These are phyloP conservation scores for Hypocryptadius cinnamomeus DNA, from an alignment of 2,113 vertebrate genomes.

Conservation along the genomic window DNA sequence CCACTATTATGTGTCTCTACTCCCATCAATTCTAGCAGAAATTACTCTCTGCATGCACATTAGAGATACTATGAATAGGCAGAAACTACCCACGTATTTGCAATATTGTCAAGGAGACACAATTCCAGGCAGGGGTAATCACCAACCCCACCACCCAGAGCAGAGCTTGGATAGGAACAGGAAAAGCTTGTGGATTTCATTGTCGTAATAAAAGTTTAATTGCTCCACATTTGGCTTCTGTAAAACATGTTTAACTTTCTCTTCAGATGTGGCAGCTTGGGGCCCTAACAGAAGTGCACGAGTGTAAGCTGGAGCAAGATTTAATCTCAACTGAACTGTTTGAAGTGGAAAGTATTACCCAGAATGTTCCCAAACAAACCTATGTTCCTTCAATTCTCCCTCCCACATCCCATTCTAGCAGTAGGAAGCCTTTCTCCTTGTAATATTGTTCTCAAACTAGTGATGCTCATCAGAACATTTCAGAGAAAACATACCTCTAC, in stretches of 20 bases:
- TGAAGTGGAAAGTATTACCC: not conserved
- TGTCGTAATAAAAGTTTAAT: not conserved
- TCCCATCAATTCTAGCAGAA: not conserved
- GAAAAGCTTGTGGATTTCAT: not conserved
- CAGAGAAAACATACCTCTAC: not conserved
- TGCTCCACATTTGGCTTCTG: not conserved
- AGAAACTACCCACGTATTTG: not conserved
- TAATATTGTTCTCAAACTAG: not conserved
- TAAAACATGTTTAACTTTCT: not conserved
- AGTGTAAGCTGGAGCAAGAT: not conserved
- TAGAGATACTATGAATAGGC: not conserved
- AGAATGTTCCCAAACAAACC: constrained; percentile 8
- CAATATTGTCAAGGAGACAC: not conserved
- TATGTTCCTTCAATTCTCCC: not conserved
- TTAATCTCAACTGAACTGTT: not conserved
- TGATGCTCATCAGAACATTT: not conserved
- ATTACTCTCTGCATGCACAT: not conserved
- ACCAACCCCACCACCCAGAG: not conserved
- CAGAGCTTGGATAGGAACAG: not conserved
- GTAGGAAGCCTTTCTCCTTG: not conserved
- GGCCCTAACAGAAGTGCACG: not conserved
- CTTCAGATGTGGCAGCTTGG: not conserved
- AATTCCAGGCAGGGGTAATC: not conserved
- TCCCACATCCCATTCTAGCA: not conserved
- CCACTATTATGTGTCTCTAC: not conserved